Evolutionary conservation across 2,113 vertebrate species (phyloP).

Genomic region (Chamaea fasciata): DNA sequence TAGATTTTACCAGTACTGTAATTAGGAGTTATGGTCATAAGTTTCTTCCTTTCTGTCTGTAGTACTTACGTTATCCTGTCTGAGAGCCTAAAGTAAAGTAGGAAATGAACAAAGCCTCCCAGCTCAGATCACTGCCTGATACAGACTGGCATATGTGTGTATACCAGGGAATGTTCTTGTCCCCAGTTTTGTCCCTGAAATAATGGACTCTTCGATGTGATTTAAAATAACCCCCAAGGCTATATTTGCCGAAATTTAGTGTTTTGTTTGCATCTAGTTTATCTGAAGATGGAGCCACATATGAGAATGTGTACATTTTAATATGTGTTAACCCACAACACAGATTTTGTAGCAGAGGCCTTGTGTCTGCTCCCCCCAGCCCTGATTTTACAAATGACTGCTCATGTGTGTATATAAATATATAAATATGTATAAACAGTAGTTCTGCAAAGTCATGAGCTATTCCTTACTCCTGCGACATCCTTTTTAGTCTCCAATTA

Average conservation of each 20-base stretch:
- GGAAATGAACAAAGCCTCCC: background rate
- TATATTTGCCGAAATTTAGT: background rate
- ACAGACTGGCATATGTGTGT: no score
- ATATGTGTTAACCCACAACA: background rate
- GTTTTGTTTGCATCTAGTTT: background rate
- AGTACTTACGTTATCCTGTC: background rate
- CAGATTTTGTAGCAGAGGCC: background rate
- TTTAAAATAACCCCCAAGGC: background rate
- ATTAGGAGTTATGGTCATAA: background rate
- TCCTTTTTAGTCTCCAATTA: background rate
- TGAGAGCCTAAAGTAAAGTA: background rate
- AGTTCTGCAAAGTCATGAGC: background rate
- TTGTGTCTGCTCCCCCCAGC: background rate
- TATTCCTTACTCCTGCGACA: background rate
- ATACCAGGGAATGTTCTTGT: background rate
- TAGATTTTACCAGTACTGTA: background rate
- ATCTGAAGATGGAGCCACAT: background rate
- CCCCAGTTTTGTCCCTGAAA: background rate
- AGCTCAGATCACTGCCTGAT: background rate
- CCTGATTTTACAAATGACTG: background rate
- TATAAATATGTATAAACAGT: background rate
- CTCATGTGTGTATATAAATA: rapidly evolving
- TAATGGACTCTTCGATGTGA: background rate
- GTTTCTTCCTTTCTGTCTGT: background rate
- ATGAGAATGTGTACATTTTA: rapidly evolving